Conservation (phyloP, 2,888 invertebrate species). For the Nemotelus nigrinus region DNA sequence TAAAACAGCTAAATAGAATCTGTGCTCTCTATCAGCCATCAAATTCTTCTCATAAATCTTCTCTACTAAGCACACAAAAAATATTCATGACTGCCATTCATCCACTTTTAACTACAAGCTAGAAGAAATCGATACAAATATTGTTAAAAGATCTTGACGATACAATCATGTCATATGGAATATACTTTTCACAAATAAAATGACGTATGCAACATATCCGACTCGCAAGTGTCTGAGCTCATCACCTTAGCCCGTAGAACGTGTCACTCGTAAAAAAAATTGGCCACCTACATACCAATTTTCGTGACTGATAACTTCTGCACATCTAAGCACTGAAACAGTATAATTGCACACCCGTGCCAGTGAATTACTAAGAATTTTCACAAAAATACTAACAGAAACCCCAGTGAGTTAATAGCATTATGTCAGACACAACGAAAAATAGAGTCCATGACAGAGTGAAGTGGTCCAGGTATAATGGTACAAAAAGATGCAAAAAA, state of each 20-base stretch:
- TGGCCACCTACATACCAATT: slow-evolving; percentile 35
- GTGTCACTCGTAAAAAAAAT: slow-evolving; percentile 26
- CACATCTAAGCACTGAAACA: not conserved
- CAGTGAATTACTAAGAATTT: slow-evolving; percentile 29
- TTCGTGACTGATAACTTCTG: not conserved
- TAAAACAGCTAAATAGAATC: too few species aligned
- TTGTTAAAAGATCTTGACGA: too few species aligned
- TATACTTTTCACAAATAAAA: too few species aligned
- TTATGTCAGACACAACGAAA: slow-evolving; percentile 33
- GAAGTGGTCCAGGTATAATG: slow-evolving; percentile 45
- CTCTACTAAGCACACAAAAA: too few species aligned
- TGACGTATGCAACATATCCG: too few species aligned
- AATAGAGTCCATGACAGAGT: slow-evolving; percentile 45
- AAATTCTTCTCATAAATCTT: too few species aligned
- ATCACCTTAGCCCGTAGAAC: not conserved
- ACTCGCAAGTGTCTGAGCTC: not conserved
- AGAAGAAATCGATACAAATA: too few species aligned
- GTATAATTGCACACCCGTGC: slow-evolving; percentile 39
- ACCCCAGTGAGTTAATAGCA: slow-evolving; percentile 41
- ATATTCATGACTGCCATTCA: too few species aligned
- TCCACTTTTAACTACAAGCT: too few species aligned
- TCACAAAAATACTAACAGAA: slow-evolving; percentile 25
- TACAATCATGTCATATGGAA: too few species aligned
- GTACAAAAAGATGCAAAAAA: slow-evolving; percentile 40
- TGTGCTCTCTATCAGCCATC: too few species aligned